phyloP scores from a whole-genome alignment of 2,113 vertebrate species.

The Actenoides hombroni region DNA sequence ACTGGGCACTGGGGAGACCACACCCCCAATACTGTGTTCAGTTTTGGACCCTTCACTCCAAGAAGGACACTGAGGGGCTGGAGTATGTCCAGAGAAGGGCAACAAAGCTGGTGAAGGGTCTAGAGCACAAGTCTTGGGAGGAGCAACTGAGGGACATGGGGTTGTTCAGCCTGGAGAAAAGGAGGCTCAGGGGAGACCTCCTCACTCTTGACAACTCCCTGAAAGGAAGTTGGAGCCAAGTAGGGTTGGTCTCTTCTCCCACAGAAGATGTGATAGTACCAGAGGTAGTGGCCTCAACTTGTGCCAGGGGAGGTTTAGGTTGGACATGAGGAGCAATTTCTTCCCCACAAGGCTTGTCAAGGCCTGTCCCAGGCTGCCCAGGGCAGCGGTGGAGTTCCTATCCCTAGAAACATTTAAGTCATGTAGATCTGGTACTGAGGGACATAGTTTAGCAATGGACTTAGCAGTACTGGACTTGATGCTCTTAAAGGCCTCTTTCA shows the following conservation, averaged over 20 bases:
- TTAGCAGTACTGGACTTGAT: background rate
- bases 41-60: background rate
- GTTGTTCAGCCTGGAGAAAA: background rate
- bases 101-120: background rate
- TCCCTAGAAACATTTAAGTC: background rate
- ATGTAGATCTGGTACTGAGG: too few relatives aligned
- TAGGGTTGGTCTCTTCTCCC: background rate
- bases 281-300: background rate
- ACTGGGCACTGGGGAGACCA: background rate
- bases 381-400: background rate
- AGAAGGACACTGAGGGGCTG: background rate
- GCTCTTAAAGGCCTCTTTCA: background rate
- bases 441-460: background rate
- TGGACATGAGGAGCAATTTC: background rate
- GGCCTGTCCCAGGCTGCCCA: background rate
- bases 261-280: background rate
- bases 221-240: too few relatives aligned
- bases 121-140: background rate
- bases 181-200: background rate
- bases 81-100: background rate
- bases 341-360: background rate
- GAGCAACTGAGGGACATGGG: background rate
- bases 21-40: background rate
- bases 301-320: too few relatives aligned
- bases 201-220: background rate